These are phyloP conservation scores for Drosophila niveifrons DNA, from an alignment of 2,888 invertebrate species.

Conservation along the genomic window DNA sequence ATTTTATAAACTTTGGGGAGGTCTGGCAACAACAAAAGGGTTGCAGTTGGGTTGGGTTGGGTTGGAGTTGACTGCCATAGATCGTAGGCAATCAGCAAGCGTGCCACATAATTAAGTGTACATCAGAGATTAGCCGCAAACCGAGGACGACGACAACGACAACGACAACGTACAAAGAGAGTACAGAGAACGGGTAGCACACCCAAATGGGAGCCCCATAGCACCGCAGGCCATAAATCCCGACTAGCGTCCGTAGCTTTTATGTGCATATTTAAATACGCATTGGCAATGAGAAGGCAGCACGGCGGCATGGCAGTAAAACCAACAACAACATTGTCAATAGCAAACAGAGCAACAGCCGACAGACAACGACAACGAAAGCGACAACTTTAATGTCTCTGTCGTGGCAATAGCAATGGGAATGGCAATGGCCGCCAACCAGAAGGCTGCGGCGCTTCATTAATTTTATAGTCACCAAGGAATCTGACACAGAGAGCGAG, in stretches of 20 bases:
- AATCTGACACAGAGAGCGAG: conserved; percentile 8
- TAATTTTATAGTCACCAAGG: conserved; percentile 71
- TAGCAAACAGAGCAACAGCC: conserved; percentile 15
- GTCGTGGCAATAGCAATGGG: conserved; percentile 42
- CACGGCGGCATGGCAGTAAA: conserved; percentile 19
- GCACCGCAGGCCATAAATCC: conserved; percentile 53
- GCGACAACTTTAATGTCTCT: conserved; percentile 74
- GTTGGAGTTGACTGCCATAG: conserved; percentile 24
- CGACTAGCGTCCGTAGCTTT: conserved; percentile 45
- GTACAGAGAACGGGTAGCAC: conserved; percentile 2
- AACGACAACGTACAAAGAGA: too few species aligned
- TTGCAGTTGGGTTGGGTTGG: conserved; percentile 16
- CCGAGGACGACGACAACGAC: neutral
- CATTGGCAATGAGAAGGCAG: conserved; percentile 58
- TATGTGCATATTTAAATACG: conserved; percentile 76
- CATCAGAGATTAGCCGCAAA: conserved; percentile 76
- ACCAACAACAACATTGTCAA: conserved; percentile 18
- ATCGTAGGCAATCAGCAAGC: conserved; percentile 65
- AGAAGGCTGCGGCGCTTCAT: conserved; percentile 73
- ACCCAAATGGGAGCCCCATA: conserved; percentile 24
- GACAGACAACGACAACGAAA: conserved; percentile 19
- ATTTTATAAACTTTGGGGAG: neutral
- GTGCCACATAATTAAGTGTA: conserved; percentile 75
- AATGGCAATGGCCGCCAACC: conserved; percentile 47
- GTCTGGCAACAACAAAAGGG: conserved; percentile 14